These are phyloP conservation scores for Cochlearius cochlearius DNA, from an alignment of 2,113 vertebrate genomes.

Conservation along the genomic window DNA sequence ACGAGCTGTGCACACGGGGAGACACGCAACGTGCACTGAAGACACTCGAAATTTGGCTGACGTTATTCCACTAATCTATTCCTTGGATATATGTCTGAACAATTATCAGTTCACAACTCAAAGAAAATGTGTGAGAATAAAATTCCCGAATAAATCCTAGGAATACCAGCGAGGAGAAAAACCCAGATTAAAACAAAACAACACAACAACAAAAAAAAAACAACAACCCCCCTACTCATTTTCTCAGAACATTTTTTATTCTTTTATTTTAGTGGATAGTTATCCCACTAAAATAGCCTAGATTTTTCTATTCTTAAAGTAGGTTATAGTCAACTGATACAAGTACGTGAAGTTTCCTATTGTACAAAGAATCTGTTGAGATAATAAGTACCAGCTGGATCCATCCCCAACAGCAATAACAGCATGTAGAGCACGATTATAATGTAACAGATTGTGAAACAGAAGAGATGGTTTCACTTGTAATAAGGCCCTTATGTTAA, in stretches of 20 bases:
- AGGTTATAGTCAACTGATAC: background rate
- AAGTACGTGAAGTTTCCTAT: background rate
- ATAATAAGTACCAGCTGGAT: constrained; percentile 59
- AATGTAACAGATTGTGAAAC: constrained; percentile 51
- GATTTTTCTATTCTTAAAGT: background rate
- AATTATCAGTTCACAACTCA: background rate
- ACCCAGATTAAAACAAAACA: background rate
- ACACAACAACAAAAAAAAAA: background rate
- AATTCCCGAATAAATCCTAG: background rate
- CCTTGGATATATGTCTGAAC: background rate
- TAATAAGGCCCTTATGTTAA: constrained; percentile 28
- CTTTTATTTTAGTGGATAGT: background rate
- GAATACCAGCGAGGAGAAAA: background rate
- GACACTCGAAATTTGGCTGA: background rate
- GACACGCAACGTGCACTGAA: background rate
- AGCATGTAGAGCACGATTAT: constrained; percentile 3
- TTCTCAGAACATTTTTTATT: background rate
- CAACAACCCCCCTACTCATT: background rate
- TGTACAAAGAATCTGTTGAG: constrained; percentile 21
- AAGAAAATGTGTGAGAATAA: background rate
- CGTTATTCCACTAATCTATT: background rate
- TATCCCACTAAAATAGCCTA: background rate
- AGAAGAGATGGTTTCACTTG: constrained; percentile 8
- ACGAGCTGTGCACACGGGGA: background rate
- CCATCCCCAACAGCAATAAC: constrained; percentile 40